Base-by-base conservation (phyloP, 2,888 invertebrate genomes). In the Listrodromus nycthemerus region DNA sequence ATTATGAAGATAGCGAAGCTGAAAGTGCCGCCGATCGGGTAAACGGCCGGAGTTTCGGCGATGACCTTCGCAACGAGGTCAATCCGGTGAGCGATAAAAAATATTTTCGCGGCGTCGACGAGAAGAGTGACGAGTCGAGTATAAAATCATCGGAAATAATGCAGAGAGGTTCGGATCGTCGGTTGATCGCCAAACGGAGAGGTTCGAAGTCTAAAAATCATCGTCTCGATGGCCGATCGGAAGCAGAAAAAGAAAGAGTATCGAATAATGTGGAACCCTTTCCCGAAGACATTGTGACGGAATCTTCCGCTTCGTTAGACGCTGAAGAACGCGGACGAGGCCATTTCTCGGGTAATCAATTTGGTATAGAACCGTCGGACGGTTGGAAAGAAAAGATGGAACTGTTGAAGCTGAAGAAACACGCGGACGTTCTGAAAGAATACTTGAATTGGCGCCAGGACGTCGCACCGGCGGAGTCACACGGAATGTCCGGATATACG, bases 381-480 rank as follows among this genome's bases (percentile, higher is more conserved):
- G 80, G 80, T 4, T 87, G 87, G 87, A 85, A 83, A 52, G 84
- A 80, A 61, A 87, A 87, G 75, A 86, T 87, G 85, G 87, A 87
- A 48, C 76, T 85, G n/a, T 70, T 87, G 50, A 86, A 87, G 71
- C 74, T 86, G n/a, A 87, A 87, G 55, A 87, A 87, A 71, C 87
- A 87, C 77, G 82, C 83, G 21, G 86, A 87, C 61, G 82, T 86
- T 19, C 80, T 87, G 13, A 87, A 87, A 30, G 87, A 87, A 74
- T 87, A 87, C 71, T 74, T 86, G 58, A 87, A 87, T 77, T 87
- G 86, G 87, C 85, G 74, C 24, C 85, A 78, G 4, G 83, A 82
- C 48, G 76, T 85, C 0, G 70, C 55, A 41, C 70, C 80, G 5
- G 37, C 79, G 16, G 85, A 84, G 52, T n/a, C 76, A 13, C 27